Conservation (phyloP, 2,888 invertebrate species). For the Celastrina argiolus region DNA sequence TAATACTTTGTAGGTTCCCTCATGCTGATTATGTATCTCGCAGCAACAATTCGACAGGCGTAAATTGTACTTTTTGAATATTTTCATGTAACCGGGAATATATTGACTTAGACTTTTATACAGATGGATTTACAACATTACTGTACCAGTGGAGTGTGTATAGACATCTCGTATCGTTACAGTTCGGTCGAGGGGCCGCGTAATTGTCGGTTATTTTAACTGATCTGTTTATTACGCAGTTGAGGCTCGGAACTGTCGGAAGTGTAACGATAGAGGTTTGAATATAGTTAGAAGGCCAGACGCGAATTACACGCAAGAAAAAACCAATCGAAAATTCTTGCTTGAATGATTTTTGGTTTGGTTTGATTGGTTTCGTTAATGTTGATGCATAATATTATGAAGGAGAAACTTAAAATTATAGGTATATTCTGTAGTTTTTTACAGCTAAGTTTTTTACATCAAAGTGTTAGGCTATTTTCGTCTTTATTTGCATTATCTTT, state of each 20-base stretch:
- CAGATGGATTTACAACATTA: background rate
- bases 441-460: background rate
- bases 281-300: background rate
- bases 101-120: background rate
- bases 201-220: constrained; percentile 32
- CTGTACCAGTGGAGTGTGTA: background rate
- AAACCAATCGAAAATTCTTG: background rate
- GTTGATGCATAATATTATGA: too few relatives aligned
- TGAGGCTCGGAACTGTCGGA: constrained; percentile 21
- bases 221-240: constrained; percentile 31
- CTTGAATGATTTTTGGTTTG: background rate
- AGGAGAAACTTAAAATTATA: too few relatives aligned
- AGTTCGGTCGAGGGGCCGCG: constrained; percentile 33
- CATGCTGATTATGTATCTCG: too few relatives aligned
- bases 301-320: background rate
- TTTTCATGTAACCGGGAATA: background rate
- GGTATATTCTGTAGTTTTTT: background rate
- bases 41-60: too few relatives aligned
- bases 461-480: background rate
- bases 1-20: too few relatives aligned
- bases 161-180: constrained; percentile 26
- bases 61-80: background rate
- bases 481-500: background rate
- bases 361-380: too few relatives aligned
- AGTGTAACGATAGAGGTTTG: background rate